Conservation (phyloP, 2,797 vertebrate species). For the Babyrousa celebensis region DNA sequence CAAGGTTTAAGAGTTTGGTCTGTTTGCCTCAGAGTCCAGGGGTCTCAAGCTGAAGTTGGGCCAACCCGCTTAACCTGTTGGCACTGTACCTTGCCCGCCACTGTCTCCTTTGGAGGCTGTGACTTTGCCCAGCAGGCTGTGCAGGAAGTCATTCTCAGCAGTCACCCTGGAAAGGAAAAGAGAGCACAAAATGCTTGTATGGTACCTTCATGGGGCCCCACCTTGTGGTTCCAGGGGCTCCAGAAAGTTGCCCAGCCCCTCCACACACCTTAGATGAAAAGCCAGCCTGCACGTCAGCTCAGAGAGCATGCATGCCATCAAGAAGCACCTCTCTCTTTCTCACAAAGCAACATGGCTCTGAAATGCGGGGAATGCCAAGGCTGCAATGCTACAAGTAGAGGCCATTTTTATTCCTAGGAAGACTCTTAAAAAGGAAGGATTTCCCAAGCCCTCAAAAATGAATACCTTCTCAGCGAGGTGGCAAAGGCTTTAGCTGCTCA, state of each 20-base stretch:
- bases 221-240: neutral
- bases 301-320: neutral
- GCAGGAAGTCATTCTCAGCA: constrained; percentile 97
- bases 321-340: neutral
- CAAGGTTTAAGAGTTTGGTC: neutral
- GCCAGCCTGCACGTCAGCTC: neutral
- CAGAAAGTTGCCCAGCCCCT: neutral
- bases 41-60: neutral
- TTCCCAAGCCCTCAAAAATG: neutral
- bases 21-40: neutral
- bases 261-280: neutral
- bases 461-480: neutral
- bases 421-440: neutral
- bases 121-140: constrained; percentile 96
- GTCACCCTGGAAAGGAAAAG: constrained; percentile 92
- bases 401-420: neutral
- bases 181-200: neutral
- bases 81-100: constrained; percentile 96
- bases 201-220: neutral
- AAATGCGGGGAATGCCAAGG: neutral
- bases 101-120: constrained; percentile 96
- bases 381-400: neutral
- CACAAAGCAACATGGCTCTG: neutral
- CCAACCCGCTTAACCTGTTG: neutral
- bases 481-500: neutral